These are phyloP conservation scores for Lordiphosa clarofinis DNA, from an alignment of 1,140 invertebrate genomes.

Conservation along the genomic window DNA sequence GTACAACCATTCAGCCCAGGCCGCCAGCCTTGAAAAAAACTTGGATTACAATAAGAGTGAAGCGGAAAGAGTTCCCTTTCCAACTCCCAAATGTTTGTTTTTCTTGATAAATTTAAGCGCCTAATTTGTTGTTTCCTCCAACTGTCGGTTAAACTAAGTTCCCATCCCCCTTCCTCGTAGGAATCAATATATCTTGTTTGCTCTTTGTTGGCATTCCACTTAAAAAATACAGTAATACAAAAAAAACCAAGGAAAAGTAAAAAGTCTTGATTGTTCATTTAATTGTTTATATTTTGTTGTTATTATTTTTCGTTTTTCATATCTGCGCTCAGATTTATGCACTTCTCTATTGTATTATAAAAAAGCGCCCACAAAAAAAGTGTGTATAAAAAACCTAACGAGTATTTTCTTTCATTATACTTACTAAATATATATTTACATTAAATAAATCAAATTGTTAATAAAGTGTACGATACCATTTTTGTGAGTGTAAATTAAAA, in stretches of 20 bases:
- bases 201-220: conserved; percentile 69
- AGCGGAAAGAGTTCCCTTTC: conserved; percentile 11
- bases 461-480: conserved; percentile 57
- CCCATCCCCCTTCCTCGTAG: conserved; percentile 22
- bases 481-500: conserved; percentile 51
- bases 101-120: conserved; percentile 65
- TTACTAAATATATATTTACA: conserved; percentile 21
- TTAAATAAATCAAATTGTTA: conserved; percentile 53
- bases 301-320: conserved; percentile 63
- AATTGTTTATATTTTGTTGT: conserved; percentile 59
- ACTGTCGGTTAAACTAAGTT: conserved; percentile 57
- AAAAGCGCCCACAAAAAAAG: conserved; percentile 29
- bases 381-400: conserved; percentile 48
- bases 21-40: conserved; percentile 41
- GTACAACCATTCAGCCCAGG: conserved; percentile 53
- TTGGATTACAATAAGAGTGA: conserved; percentile 66
- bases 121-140: conserved; percentile 43
- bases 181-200: conserved; percentile 38
- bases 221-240: conserved; percentile 20
- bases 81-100: conserved; percentile 40
- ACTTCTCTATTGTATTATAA: conserved; percentile 57
- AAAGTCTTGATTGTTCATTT: conserved; percentile 37
- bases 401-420: conserved; percentile 49
- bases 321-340: conserved; percentile 55
- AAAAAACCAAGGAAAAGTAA: conserved; percentile 32